These are phyloP conservation scores for Saccostrea cuccullata DNA, from an alignment of 1,140 invertebrate genomes.

Conservation along the genomic window DNA sequence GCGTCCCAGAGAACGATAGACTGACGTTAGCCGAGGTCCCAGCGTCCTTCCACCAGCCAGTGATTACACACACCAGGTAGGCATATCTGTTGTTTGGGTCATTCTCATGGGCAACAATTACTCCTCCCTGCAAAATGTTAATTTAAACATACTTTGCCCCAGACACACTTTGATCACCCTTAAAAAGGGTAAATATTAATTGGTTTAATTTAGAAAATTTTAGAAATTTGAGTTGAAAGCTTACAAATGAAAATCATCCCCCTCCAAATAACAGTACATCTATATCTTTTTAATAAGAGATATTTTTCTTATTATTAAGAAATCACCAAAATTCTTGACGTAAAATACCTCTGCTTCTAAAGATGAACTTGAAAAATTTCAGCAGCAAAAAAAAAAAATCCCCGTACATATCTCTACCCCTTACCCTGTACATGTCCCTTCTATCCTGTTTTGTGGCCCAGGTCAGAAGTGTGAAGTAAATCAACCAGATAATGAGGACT, in stretches of 20 bases:
- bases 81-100: constrained; percentile 45
- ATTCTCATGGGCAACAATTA: constrained; percentile 53
- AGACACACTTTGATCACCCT: neutral
- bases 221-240: no score
- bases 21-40: constrained; percentile 64
- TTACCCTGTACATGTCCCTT: constrained; percentile 58
- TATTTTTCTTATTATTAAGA: no score
- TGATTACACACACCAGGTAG: constrained; percentile 62
- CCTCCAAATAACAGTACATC: no score
- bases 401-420: neutral
- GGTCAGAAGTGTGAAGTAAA: constrained; percentile 62
- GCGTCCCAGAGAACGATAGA: constrained; percentile 50
- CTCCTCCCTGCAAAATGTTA: constrained; percentile 3
- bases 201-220: no score
- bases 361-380: no score
- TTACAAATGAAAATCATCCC: no score
- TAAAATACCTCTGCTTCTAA: no score
- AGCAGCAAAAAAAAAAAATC: no score
- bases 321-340: no score
- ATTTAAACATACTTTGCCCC: neutral
- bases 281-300: no score
- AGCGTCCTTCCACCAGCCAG: constrained; percentile 62
- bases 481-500: constrained; percentile 64
- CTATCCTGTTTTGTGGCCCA: constrained; percentile 63
- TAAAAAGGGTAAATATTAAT: neutral